Evolutionary conservation across 1,140 invertebrate species (phyloP).

Genomic region (Ceratina calcarata): DNA sequence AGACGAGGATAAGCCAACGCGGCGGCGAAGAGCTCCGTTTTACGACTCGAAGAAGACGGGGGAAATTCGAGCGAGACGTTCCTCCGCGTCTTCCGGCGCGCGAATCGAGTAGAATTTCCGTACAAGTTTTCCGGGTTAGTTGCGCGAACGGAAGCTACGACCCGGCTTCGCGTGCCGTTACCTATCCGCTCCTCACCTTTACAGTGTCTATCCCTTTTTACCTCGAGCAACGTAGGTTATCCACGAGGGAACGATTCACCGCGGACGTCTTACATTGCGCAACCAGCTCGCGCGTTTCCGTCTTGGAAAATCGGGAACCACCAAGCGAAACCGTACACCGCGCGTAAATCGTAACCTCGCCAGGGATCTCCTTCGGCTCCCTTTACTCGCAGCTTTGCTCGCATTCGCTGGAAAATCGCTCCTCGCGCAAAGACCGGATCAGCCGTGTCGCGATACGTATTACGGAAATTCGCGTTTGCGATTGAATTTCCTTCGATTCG

Average conservation of each 20-base stretch:
- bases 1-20: too few relatives aligned
- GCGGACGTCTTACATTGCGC: background rate
- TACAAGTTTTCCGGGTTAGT: slow-evolving; percentile 49
- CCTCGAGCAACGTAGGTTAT: too few relatives aligned
- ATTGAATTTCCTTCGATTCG: too few relatives aligned
- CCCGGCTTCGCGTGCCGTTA: slow-evolving; percentile 46
- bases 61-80: slow-evolving; percentile 17
- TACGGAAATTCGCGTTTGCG: too few relatives aligned
- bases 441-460: background rate
- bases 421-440: background rate
- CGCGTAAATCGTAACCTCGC: background rate
- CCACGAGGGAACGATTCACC: background rate
- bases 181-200: background rate
- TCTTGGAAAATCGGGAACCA: background rate
- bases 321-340: background rate
- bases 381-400: background rate
- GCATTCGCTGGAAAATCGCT: background rate
- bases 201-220: background rate
- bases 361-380: background rate
- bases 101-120: slow-evolving; percentile 38
- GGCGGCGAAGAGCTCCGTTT: background rate
- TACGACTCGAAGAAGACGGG: background rate
- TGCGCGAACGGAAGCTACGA: slow-evolving; percentile 21
- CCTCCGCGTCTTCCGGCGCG: background rate
- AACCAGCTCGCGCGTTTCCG: background rate